These are phyloP conservation scores for Cephus sareptanus DNA, from an alignment of 2,888 invertebrate species.

Conservation along the genomic window DNA sequence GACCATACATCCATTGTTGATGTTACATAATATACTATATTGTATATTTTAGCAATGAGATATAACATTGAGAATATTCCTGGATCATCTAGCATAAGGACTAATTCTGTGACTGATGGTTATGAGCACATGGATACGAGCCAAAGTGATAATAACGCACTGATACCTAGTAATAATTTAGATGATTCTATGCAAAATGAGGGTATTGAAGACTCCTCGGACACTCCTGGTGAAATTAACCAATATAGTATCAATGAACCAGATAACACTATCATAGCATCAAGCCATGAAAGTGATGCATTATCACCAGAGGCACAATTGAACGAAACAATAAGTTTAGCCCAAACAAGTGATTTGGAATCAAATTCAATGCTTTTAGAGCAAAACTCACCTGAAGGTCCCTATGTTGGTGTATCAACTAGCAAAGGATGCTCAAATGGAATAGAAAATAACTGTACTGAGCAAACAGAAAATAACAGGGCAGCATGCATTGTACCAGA, in stretches of 20 bases:
- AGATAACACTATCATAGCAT: not conserved
- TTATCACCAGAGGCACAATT: not conserved
- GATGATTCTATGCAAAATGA: not conserved
- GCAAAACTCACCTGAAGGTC: not conserved
- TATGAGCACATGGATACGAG: constrained; percentile 35
- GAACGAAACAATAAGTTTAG: not conserved
- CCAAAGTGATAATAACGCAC: constrained; percentile 13
- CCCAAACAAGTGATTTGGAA: not conserved
- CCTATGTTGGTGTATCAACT: not conserved
- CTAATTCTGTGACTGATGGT: constrained; percentile 18
- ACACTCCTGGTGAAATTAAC: not conserved
- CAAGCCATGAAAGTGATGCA: not conserved
- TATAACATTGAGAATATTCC: constrained; percentile 25
- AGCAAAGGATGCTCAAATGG: not conserved
- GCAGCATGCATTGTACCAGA: not conserved
- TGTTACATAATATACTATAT: not conserved
- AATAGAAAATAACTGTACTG: not conserved
- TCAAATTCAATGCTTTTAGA: not conserved
- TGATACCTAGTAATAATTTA: not conserved
- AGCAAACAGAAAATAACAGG: not conserved
- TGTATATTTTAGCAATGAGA: constrained; percentile 28
- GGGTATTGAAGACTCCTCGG: not conserved
- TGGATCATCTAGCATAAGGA: constrained; percentile 15
- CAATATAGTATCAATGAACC: not conserved
- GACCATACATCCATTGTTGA: not conserved